Conservation (phyloP, 2,113 vertebrate species). For the Bubo scandiacus region DNA sequence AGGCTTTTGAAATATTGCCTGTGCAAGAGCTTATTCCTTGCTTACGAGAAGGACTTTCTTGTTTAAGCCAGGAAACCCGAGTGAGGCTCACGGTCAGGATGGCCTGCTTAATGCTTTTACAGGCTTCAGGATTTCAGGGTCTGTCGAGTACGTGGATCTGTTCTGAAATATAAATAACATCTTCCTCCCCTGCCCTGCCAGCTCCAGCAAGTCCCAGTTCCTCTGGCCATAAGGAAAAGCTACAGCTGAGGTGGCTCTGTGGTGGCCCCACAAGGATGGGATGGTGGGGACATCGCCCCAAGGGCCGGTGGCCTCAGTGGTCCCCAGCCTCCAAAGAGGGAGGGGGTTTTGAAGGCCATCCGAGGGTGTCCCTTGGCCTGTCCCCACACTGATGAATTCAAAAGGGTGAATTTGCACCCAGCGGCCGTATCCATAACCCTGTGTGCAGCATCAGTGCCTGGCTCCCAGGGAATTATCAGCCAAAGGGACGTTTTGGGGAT, state of each 20-base stretch:
- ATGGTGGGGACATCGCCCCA: background rate
- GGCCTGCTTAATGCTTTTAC: conserved; percentile 67
- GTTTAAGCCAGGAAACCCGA: conserved; percentile 54
- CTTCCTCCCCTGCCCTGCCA: background rate
- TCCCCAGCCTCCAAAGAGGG: background rate
- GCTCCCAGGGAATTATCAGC: conserved; percentile 43
- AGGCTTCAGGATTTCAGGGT: conserved; percentile 39
- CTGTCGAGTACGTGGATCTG: background rate
- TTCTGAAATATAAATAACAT: conserved; percentile 44
- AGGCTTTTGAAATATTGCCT: conserved; percentile 62
- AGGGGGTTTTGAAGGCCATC: background rate
- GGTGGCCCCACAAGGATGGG: fast-evolving
- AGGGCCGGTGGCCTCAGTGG: fast-evolving
- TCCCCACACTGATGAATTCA: background rate
- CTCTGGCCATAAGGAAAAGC: background rate
- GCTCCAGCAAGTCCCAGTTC: background rate
- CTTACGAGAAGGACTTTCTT: conserved; percentile 58
- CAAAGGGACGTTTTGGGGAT: conserved; percentile 42
- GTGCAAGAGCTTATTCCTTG: conserved; percentile 19
- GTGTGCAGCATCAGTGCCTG: background rate
- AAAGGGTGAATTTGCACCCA: background rate
- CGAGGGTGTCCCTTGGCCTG: background rate
- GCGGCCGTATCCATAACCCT: fast-evolving
- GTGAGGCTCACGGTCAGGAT: background rate
- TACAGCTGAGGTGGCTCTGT: background rate